These are phyloP conservation scores for Falco rusticolus DNA, from an alignment of 2,797 vertebrate genomes.

Conservation along the genomic window DNA sequence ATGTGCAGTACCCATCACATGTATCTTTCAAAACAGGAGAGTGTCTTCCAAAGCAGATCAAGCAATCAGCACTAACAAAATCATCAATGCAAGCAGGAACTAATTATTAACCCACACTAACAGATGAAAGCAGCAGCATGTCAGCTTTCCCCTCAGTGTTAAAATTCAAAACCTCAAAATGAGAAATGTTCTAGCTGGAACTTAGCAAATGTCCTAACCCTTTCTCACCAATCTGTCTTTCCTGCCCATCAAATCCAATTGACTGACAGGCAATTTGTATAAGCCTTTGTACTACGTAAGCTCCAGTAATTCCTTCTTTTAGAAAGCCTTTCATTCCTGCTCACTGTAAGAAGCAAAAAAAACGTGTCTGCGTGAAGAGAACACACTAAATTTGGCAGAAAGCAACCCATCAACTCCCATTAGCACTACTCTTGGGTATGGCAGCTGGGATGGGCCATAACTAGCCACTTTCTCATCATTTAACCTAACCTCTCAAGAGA, in stretches of 20 bases:
- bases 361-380: background rate
- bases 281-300: background rate
- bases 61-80: background rate
- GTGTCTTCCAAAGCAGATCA: background rate
- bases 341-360: background rate
- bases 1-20: background rate
- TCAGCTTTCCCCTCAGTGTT: background rate
- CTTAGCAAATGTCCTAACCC: background rate
- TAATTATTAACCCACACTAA: background rate
- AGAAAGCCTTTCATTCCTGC: slow-evolving; percentile 13
- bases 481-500: background rate
- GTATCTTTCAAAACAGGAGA: background rate
- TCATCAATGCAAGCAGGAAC: background rate
- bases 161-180: background rate
- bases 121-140: background rate
- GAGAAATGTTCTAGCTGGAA: background rate
- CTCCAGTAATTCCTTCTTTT: background rate
- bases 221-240: background rate
- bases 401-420: background rate
- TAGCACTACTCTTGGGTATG: background rate
- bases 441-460: background rate
- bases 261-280: background rate
- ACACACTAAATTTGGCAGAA: background rate
- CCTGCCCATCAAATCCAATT: background rate
- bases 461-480: background rate